These are phyloP conservation scores for Piscicola geometra DNA, from an alignment of 2,888 invertebrate genomes.

Conservation along the genomic window DNA sequence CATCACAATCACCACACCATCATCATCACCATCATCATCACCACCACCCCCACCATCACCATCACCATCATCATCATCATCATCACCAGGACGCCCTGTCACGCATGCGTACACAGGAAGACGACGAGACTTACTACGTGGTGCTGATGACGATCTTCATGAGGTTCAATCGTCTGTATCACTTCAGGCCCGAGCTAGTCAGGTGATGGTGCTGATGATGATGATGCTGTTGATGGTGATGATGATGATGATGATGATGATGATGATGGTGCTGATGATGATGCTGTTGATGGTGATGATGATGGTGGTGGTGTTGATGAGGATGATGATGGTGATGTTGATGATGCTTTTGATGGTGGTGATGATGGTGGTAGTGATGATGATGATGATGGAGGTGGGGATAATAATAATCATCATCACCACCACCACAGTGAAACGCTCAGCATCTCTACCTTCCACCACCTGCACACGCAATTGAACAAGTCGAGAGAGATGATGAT, in stretches of 20 bases:
- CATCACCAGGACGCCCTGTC: slow-evolving; percentile 56
- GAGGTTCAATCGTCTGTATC: slow-evolving; percentile 76
- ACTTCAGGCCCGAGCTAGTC: slow-evolving; percentile 41
- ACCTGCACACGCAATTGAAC: slow-evolving; percentile 86
- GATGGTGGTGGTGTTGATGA: too few species aligned
- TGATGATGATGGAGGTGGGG: too few species aligned
- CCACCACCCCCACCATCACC: slow-evolving; percentile 10
- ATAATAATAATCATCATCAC: too few species aligned
- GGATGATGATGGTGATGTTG: too few species aligned
- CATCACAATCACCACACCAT: background rate
- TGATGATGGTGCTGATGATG: too few species aligned
- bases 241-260: too few species aligned
- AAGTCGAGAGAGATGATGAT: slow-evolving; percentile 73
- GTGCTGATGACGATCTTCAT: slow-evolving; percentile 93
- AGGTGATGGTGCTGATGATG: too few species aligned
- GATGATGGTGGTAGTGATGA: too few species aligned
- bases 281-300: too few species aligned
- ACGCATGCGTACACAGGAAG: slow-evolving; percentile 64
- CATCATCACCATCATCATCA: slow-evolving; percentile 24
- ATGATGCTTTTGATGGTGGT: too few species aligned
- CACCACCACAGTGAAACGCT: slow-evolving; percentile 72
- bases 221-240: too few species aligned
- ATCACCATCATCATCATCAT: slow-evolving; percentile 1
- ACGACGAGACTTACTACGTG: slow-evolving; percentile 88
- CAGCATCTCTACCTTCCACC: slow-evolving; percentile 84